Evolutionary conservation across 2,888 invertebrate species (phyloP).

Genomic region (Nomada ferruginata): DNA sequence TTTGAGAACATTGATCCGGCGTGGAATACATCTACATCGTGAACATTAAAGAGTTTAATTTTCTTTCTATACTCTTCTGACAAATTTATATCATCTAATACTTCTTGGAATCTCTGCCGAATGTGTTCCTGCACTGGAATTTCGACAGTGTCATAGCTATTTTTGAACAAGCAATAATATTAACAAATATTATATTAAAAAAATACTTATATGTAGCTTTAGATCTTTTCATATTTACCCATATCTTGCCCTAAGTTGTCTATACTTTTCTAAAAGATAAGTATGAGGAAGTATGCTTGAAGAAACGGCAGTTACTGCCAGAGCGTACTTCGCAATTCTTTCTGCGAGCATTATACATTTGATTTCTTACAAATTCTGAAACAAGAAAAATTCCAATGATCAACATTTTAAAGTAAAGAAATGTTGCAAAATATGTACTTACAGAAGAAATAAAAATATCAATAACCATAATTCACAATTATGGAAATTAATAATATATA

Average conservation of each 20-base stretch:
- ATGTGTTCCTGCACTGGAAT: constrained; percentile 74
- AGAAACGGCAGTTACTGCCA: background rate
- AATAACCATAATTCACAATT: background rate
- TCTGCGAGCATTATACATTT: background rate
- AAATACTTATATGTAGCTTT: background rate
- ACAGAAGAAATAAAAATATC: background rate
- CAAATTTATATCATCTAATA: constrained; percentile 87
- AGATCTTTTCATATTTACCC: constrained; percentile 84
- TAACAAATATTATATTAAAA: background rate
- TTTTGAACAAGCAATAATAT: constrained; percentile 7
- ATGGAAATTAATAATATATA: background rate
- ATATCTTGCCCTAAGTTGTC: constrained; percentile 88
- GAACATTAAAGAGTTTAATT: constrained; percentile 89
- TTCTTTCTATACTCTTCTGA: constrained; percentile 84
- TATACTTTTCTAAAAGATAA: constrained; percentile 87
- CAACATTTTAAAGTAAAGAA: constrained; percentile 16
- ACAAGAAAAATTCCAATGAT: background rate
- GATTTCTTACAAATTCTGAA: constrained; percentile 1
- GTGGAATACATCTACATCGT: constrained; percentile 90
- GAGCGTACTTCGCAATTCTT: background rate
- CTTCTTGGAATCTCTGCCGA: constrained; percentile 85
- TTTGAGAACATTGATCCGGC: constrained; percentile 85
- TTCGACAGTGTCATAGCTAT: constrained; percentile 19
- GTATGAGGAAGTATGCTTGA: constrained; percentile 85
- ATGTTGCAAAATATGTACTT: background rate